These are phyloP conservation scores for Calameuta idolon DNA, from an alignment of 2,888 invertebrate genomes.

Conservation along the genomic window DNA sequence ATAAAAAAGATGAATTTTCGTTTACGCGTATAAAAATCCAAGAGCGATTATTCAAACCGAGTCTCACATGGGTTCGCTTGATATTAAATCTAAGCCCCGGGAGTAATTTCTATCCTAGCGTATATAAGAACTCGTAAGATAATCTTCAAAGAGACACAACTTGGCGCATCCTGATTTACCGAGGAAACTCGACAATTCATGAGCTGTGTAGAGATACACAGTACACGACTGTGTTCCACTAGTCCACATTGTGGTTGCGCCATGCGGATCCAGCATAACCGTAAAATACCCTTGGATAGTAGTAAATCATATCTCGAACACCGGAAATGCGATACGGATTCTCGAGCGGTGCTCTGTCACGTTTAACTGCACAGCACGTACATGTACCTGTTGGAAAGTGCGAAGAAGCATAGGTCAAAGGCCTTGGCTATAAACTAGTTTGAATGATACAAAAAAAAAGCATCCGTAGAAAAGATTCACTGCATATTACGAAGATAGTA, in stretches of 20 bases:
- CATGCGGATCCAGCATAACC: neutral
- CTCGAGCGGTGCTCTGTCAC: neutral
- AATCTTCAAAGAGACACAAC: neutral
- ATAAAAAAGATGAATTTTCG: neutral
- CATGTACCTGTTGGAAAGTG: neutral
- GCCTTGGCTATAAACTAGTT: neutral
- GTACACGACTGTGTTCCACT: constrained; percentile 1
- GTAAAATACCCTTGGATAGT: neutral
- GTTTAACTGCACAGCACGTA: neutral
- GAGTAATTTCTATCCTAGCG: neutral
- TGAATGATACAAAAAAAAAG: neutral
- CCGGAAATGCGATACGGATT: constrained; percentile 6
- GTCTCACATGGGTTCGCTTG: neutral
- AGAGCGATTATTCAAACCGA: neutral
- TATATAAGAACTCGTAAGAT: neutral
- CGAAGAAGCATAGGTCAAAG: neutral
- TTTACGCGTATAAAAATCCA: neutral
- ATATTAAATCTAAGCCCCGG: neutral
- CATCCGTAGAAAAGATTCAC: neutral
- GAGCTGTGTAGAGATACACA: neutral
- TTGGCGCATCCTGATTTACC: neutral
- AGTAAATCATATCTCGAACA: neutral
- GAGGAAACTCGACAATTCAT: neutral
- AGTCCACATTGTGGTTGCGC: constrained; percentile 2
- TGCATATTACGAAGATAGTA: neutral